Evolutionary conservation across 2,113 vertebrate species (phyloP).

Genomic region (Melanotaenia duboulayi): DNA sequence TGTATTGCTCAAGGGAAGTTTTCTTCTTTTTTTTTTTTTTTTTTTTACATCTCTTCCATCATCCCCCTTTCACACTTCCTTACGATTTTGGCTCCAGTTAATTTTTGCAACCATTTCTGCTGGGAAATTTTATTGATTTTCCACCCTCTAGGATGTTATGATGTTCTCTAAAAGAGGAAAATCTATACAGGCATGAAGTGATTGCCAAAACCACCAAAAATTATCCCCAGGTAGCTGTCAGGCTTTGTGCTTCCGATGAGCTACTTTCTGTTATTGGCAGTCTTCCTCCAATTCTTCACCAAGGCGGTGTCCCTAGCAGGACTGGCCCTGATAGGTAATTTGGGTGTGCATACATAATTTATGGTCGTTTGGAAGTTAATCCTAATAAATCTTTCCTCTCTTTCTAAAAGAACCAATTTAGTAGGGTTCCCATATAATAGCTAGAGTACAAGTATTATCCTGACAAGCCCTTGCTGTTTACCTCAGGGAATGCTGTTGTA

Average conservation of each 20-base stretch:
- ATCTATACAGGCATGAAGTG: neutral
- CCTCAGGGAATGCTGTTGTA: conserved; percentile 39
- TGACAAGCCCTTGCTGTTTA: conserved; percentile 64
- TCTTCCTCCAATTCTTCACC: conserved; percentile 51
- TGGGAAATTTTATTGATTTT: conserved; percentile 21
- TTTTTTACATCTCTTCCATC: conserved; percentile 6
- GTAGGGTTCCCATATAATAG: conserved; percentile 47
- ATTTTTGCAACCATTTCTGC: conserved; percentile 14
- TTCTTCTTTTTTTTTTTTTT: conserved; percentile 12
- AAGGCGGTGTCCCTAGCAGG: conserved; percentile 58
- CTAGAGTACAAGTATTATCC: conserved; percentile 45
- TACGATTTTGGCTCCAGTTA: conserved; percentile 5
- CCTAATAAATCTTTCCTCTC: conserved; percentile 80
- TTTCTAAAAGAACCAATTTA: conserved; percentile 71
- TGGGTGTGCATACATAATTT: conserved; percentile 81
- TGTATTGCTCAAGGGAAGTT: conserved; percentile 13
- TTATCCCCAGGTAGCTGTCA: conserved; percentile 6
- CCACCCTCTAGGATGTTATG: neutral
- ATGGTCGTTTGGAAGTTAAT: conserved; percentile 81
- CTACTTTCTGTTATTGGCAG: conserved; percentile 38
- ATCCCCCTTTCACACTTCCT: neutral
- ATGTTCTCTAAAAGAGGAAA: conserved; percentile 16
- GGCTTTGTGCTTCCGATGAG: conserved; percentile 20
- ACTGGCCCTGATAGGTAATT: conserved; percentile 79
- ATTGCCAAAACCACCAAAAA: neutral